Evolutionary conservation across 2,113 vertebrate species (phyloP).

Genomic region (Opisthocomus hoazin): DNA sequence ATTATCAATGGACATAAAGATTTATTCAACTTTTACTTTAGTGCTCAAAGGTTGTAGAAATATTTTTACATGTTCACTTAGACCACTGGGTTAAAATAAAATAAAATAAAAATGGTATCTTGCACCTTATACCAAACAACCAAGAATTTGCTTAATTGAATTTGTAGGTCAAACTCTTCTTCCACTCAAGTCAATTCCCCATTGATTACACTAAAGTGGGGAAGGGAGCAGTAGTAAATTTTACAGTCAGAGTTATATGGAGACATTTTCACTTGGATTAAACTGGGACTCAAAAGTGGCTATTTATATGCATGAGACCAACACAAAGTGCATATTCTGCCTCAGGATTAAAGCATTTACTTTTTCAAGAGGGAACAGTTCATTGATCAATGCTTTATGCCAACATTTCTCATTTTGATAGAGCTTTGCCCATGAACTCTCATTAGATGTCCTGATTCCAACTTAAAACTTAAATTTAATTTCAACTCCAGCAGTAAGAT

Average conservation of each 20-base stretch:
- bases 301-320: constrained; percentile 43
- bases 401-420: constrained; percentile 47
- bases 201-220: neutral
- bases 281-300: constrained; percentile 30
- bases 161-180: constrained; percentile 13
- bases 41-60: neutral
- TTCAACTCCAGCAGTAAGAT: neutral
- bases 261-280: neutral
- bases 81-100: neutral
- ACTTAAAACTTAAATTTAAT: constrained; percentile 24
- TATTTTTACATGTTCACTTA: neutral
- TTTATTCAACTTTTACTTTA: neutral
- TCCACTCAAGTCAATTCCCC: neutral
- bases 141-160: neutral
- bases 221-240: neutral
- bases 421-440: constrained; percentile 27
- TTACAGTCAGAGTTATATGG: neutral
- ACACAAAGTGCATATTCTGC: constrained; percentile 66
- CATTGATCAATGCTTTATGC: constrained; percentile 39
- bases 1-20: neutral
- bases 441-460: constrained; percentile 25
- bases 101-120: neutral
- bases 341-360: constrained; percentile 58
- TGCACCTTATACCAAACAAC: neutral
- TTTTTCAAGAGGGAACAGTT: constrained; percentile 36